Evolutionary conservation across 2,888 invertebrate genomes (phyloP).

Genomic region (Nesidiocoris tenuis): DNA sequence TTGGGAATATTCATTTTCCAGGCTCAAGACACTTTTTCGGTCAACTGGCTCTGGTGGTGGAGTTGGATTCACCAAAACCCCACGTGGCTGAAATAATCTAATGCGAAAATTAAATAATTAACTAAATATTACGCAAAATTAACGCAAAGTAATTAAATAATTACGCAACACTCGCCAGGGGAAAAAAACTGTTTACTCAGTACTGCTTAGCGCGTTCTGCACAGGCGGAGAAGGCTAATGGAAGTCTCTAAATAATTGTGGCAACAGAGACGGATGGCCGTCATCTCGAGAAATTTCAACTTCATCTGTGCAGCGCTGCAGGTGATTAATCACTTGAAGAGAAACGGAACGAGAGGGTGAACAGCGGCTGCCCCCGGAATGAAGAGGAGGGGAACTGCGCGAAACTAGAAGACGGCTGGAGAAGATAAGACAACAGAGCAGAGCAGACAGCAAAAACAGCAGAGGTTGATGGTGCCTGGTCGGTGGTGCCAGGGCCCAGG

Average conservation of each 20-base stretch:
- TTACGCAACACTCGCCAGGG: too few relatives aligned
- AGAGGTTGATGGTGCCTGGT: too few relatives aligned
- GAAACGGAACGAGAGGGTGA: background rate
- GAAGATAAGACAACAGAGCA: background rate
- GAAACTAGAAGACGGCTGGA: background rate
- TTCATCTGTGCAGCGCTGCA: slow-evolving; percentile 17
- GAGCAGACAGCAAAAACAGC: background rate
- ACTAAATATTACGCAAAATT: too few relatives aligned
- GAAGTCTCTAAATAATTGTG: background rate
- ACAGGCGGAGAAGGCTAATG: background rate
- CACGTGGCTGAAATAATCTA: too few relatives aligned
- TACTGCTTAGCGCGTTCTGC: background rate
- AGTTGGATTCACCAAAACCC: too few relatives aligned
- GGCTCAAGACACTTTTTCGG: too few relatives aligned
- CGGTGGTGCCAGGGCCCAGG: background rate
- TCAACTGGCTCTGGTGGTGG: too few relatives aligned
- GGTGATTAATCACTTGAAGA: slow-evolving; percentile 12
- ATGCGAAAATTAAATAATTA: too few relatives aligned
- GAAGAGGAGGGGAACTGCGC: background rate
- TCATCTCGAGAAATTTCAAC: slow-evolving; percentile 6
- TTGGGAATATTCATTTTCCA: too few relatives aligned
- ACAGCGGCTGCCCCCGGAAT: background rate
- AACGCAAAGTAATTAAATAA: too few relatives aligned
- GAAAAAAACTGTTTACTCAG: too few relatives aligned
- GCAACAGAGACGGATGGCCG: slow-evolving; percentile 9